Evolutionary conservation across 2,113 vertebrate species (phyloP).

Genomic region (Dipodomys stephensi): DNA sequence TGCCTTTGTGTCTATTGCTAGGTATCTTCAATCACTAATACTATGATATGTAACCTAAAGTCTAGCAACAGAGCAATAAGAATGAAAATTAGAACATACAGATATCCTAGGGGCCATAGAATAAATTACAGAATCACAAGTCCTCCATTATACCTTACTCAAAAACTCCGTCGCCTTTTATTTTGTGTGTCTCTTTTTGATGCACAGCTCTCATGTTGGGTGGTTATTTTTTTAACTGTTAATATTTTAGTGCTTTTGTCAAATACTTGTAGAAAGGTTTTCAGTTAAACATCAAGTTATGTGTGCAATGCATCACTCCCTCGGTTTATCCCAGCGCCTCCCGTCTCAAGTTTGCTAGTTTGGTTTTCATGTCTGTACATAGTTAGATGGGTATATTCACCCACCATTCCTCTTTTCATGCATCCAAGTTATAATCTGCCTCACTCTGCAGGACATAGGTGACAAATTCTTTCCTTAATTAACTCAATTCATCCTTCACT

Average conservation of each 20-base stretch:
- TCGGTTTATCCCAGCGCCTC: too few species aligned
- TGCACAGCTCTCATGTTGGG: background rate
- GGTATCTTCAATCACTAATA: background rate
- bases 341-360: too few species aligned
- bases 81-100: constrained; percentile 22
- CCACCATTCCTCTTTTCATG: too few species aligned
- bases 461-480: background rate
- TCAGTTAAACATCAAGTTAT: too few species aligned
- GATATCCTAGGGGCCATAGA: background rate
- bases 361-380: too few species aligned
- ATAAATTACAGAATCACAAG: background rate
- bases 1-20: background rate
- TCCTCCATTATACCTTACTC: background rate
- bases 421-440: background rate
- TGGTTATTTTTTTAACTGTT: too few species aligned
- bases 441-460: background rate
- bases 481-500: background rate
- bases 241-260: too few species aligned
- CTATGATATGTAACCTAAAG: background rate
- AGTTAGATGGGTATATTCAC: too few species aligned
- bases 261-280: too few species aligned
- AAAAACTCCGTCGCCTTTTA: background rate
- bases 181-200: constrained; percentile 27
- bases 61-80: background rate
- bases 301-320: too few species aligned